A percentile compares a stretch with the other conserved stretches of the same genome.
Conservation (phyloP, 2,888 invertebrate genomes). For the Pseudococcus jackbeardsleyi region DNA sequence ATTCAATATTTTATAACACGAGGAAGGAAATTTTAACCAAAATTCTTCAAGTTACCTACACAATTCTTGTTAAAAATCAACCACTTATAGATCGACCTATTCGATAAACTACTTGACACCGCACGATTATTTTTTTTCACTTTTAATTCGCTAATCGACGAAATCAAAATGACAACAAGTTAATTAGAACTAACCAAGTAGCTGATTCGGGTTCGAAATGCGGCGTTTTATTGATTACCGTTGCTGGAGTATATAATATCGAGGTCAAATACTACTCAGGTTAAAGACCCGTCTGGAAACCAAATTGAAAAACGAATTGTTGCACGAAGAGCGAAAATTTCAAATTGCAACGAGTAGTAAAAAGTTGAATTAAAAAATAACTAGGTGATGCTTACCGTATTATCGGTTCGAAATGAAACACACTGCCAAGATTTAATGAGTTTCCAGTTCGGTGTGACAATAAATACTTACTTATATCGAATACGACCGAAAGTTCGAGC, state of each 20-base stretch:
- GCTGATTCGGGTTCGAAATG: neutral
- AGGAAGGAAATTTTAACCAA: neutral
- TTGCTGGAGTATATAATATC: slow-evolving; percentile 50
- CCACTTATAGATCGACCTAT: neutral
- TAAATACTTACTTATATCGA: neutral
- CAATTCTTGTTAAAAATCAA: neutral
- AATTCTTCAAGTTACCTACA: neutral
- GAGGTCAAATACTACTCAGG: slow-evolving; percentile 62
- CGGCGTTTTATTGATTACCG: slow-evolving; percentile 50
- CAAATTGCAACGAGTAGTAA: neutral
- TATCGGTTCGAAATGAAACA: neutral
- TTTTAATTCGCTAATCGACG: neutral
- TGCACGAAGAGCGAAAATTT: slow-evolving; percentile 26
- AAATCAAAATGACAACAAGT: neutral
- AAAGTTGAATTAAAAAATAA: neutral
- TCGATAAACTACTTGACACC: neutral
- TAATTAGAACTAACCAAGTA: neutral
- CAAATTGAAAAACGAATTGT: slow-evolving; percentile 33
- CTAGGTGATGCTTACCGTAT: neutral
- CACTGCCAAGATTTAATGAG: neutral
- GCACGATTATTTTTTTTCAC: neutral
- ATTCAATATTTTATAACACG: neutral
- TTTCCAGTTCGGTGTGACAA: neutral
- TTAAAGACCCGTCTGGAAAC: slow-evolving; percentile 57
- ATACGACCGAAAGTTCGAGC: neutral